Evolutionary conservation across 2,797 vertebrate genomes (phyloP).

Genomic region (Propithecus deckenii): DNA sequence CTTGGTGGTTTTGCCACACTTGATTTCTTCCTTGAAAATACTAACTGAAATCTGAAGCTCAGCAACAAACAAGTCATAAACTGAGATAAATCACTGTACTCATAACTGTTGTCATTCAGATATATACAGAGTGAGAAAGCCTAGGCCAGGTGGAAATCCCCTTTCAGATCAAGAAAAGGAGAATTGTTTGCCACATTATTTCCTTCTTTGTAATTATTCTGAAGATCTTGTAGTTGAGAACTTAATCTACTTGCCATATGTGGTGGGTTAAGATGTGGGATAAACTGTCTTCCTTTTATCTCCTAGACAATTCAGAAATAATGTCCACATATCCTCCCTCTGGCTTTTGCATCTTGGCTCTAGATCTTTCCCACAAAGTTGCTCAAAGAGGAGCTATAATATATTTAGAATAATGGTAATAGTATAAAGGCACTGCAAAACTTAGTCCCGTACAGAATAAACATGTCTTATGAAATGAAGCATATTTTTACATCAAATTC

Average conservation of each 20-base stretch:
- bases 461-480: background rate
- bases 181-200: background rate
- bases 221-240: background rate
- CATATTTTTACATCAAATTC: background rate
- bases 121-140: background rate
- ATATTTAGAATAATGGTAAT: background rate
- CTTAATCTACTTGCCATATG: background rate
- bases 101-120: background rate
- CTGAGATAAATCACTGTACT: background rate
- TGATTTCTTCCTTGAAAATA: background rate
- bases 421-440: background rate
- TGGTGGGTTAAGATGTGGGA: background rate
- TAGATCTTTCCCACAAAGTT: background rate
- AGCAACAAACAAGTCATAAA: background rate
- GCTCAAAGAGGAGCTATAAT: background rate
- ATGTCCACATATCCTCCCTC: background rate
- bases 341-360: background rate
- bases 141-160: background rate
- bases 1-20: background rate
- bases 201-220: background rate
- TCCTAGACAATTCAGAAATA: background rate
- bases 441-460: background rate
- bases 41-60: background rate
- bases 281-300: background rate
- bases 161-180: background rate